Percentiles rank a stretch among this genome's conserved stretches.
Evolutionary conservation across 2,888 invertebrate genomes (phyloP).

Genomic region (Drosophila cognata): DNA sequence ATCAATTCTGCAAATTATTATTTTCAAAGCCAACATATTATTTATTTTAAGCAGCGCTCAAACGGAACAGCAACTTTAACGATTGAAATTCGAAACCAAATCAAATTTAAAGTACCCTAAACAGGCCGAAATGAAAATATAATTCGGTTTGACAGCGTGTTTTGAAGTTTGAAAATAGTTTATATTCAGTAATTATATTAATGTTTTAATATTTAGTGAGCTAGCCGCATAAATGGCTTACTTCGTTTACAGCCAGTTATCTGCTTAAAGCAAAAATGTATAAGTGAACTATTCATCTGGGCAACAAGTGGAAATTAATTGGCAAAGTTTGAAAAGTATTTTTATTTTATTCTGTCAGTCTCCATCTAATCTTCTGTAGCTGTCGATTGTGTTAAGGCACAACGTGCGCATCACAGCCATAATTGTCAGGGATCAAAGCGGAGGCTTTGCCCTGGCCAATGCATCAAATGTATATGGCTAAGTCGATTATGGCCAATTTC

Average conservation of each 20-base stretch:
- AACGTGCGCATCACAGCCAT: constrained; percentile 31
- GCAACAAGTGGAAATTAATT: background rate
- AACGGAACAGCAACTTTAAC: background rate
- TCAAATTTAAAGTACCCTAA: no score
- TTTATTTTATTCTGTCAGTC: background rate
- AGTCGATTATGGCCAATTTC: constrained; percentile 32
- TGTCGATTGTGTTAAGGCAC: background rate
- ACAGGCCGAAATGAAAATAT: background rate
- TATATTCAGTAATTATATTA: background rate
- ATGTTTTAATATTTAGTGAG: background rate
- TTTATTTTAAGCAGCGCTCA: background rate
- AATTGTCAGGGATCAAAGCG: constrained; percentile 25
- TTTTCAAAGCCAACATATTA: background rate
- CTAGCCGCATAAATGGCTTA: background rate
- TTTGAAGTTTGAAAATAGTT: background rate
- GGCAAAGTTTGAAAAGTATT: background rate
- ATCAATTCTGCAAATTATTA: background rate
- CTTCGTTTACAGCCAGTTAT: background rate
- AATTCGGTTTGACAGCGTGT: background rate
- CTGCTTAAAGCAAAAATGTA: background rate
- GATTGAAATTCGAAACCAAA: background rate
- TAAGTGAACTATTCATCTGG: background rate
- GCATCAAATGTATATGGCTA: constrained; percentile 17
- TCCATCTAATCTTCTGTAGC: background rate
- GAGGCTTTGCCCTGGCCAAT: background rate